These are phyloP conservation scores for Hyposmocoma kahamanoa DNA, from an alignment of 1,140 invertebrate species.

Conservation along the genomic window DNA sequence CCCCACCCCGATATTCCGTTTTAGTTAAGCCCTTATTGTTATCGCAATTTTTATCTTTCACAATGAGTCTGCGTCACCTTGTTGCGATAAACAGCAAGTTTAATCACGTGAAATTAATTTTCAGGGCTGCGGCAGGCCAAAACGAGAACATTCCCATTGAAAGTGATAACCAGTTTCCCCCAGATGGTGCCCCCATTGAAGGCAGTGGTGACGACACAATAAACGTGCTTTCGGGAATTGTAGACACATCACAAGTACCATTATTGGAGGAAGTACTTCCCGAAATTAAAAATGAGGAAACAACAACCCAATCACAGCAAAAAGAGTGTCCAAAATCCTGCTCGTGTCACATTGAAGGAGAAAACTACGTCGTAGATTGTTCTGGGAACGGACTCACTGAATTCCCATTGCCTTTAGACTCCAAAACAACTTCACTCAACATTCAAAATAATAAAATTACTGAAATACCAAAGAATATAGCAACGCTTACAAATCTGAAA, in stretches of 20 bases:
- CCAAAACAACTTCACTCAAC: conserved; percentile 51
- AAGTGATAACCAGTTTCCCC: conserved; percentile 50
- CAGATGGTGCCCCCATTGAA: conserved; percentile 41
- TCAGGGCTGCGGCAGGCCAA: conserved; percentile 38
- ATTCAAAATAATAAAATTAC: conserved; percentile 72
- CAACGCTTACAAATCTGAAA: conserved; percentile 56
- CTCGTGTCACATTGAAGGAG: conserved; percentile 45
- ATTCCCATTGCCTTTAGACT: conserved; percentile 44
- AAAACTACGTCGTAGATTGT: conserved; percentile 50
- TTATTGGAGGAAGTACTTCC: conserved; percentile 33
- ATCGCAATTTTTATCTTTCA: conserved; percentile 59
- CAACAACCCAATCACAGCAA: neutral
- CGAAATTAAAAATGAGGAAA: conserved; percentile 1
- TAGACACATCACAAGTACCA: conserved; percentile 22
- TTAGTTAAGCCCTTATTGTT: conserved; percentile 50
- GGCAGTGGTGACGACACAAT: conserved; percentile 41
- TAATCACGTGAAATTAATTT: conserved; percentile 50
- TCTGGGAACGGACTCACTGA: conserved; percentile 47
- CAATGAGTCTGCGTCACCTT: conserved; percentile 58
- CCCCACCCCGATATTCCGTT: conserved; percentile 1
- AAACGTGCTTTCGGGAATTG: conserved; percentile 25
- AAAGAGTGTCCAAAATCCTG: conserved; percentile 55
- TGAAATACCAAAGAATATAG: conserved; percentile 69
- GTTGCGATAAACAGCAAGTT: conserved; percentile 54
- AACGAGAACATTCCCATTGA: conserved; percentile 51